phyloP scores from a whole-genome alignment of 1,140 invertebrate genomes.

The Halesus radiatus region DNA sequence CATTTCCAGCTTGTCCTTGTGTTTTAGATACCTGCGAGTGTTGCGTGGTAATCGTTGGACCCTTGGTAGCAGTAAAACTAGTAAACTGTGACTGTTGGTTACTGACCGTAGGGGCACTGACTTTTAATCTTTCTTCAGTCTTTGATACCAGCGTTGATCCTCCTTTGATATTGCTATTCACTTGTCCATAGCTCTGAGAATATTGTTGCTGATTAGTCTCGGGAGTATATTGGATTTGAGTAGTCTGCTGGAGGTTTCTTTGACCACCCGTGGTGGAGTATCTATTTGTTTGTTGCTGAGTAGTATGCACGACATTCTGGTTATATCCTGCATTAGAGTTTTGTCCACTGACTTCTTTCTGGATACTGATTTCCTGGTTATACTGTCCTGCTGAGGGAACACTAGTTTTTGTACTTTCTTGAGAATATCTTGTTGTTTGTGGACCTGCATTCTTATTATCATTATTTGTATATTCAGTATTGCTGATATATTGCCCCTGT shows the following conservation, averaged over 20 bases:
- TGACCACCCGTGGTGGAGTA: not conserved
- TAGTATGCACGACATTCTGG: no score
- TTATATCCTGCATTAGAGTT: no score
- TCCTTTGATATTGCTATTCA: not conserved
- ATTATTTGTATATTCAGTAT: not conserved
- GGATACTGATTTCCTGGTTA: not conserved
- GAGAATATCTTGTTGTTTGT: constrained; percentile 5
- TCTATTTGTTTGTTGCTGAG: not conserved
- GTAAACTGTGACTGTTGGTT: not conserved
- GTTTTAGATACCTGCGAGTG: constrained; percentile 8
- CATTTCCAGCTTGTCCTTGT: not conserved
- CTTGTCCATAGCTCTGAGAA: not conserved
- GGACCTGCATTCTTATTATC: not conserved
- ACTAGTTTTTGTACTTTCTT: not conserved
- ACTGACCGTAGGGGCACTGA: not conserved
- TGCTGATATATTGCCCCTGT: constrained; percentile 16
- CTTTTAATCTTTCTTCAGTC: not conserved
- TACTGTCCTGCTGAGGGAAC: not conserved
- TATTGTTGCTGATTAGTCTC: not conserved
- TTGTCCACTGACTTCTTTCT: no score
- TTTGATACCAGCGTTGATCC: not conserved
- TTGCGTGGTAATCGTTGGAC: not conserved
- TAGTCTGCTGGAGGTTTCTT: no score
- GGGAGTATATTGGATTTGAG: not conserved
- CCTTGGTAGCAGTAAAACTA: not conserved